These are phyloP conservation scores for Falcunculus frontatus DNA, from an alignment of 2,113 vertebrate genomes.

Conservation along the genomic window DNA sequence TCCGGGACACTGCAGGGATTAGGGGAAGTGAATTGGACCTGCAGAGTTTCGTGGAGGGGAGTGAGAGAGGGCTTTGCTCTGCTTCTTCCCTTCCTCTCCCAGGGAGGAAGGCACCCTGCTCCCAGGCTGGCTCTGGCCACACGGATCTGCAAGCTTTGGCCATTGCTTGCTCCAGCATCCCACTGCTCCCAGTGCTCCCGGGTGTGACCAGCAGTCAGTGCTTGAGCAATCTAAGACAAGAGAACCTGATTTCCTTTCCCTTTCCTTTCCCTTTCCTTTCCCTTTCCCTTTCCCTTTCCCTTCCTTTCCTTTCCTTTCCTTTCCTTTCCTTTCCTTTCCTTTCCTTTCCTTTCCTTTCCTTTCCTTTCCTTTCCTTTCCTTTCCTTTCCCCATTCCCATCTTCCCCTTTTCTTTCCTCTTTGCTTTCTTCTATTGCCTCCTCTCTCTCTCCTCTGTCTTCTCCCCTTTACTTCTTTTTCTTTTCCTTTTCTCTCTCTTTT, in stretches of 20 bases:
- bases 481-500: no score
- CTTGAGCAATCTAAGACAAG: not conserved
- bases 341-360: no score
- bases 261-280: not conserved
- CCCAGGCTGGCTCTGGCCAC: not conserved
- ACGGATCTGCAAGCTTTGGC: not conserved
- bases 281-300: fast-evolving
- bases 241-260: not conserved
- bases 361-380: fast-evolving
- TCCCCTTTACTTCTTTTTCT: no score
- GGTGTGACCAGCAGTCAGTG: not conserved
- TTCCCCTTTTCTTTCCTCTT: not conserved
- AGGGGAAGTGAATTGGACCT: not conserved
- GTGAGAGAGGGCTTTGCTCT: not conserved
- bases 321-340: not conserved
- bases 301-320: fast-evolving
- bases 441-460: not conserved
- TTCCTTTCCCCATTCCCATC: no score
- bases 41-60: not conserved
- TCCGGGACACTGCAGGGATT: not conserved
- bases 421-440: not conserved
- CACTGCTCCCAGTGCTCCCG: not conserved
- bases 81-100: not conserved
- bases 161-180: not conserved
- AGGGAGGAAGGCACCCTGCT: not conserved